These are phyloP conservation scores for Adela reaumurella DNA, from an alignment of 2,888 invertebrate species.

Conservation along the genomic window DNA sequence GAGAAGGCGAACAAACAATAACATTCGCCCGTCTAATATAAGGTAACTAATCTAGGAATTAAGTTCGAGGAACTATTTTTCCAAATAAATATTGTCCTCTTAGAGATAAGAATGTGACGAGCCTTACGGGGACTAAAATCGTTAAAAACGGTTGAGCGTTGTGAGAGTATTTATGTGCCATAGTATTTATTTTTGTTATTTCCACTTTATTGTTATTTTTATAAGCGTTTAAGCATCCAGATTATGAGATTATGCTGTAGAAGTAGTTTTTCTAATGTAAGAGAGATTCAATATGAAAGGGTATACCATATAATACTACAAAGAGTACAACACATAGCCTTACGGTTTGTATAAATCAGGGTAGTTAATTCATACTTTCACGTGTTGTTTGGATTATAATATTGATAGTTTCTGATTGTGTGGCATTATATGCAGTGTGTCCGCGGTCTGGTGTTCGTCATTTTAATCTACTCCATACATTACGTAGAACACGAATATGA, in stretches of 20 bases:
- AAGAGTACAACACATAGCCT: constrained; percentile 47
- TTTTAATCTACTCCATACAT: no score
- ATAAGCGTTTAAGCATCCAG: neutral
- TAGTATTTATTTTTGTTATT: neutral
- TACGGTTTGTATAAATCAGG: constrained; percentile 28
- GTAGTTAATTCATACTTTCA: constrained; percentile 3
- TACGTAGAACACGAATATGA: no score
- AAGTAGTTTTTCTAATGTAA: neutral
- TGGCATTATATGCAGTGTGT: no score
- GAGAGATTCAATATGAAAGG: neutral
- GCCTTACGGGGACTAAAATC: neutral
- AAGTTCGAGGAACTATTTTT: no score
- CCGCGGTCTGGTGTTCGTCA: no score
- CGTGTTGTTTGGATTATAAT: no score
- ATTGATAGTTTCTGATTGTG: no score
- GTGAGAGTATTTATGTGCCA: neutral
- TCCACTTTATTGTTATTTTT: neutral
- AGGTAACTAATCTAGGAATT: no score
- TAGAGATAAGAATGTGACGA: no score
- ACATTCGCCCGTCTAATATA: no score
- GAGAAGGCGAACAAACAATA: no score
- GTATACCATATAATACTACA: neutral
- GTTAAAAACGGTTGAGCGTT: neutral
- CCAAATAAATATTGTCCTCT: no score
- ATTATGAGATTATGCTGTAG: neutral